Evolutionary conservation across 2,888 invertebrate species (phyloP).

Genomic region (Apamea sordens): DNA sequence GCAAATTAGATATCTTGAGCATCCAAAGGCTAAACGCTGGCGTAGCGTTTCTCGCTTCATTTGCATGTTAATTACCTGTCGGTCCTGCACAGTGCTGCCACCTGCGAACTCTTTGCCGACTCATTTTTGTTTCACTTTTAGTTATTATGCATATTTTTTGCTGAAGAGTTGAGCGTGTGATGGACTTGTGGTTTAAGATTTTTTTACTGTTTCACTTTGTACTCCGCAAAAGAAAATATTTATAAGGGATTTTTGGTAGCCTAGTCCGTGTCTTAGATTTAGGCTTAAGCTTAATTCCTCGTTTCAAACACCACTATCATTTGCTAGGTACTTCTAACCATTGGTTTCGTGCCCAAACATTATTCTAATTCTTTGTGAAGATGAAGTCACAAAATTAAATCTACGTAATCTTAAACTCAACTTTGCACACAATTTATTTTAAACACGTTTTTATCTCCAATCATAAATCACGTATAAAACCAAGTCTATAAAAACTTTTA

Average conservation of each 20-base stretch:
- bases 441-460: conserved; percentile 3
- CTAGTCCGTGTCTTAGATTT: not conserved
- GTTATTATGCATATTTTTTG: conserved; percentile 75
- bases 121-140: conserved; percentile 72
- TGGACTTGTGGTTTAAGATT: not conserved
- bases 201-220: not conserved
- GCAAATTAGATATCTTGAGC: conserved; percentile 63
- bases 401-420: not conserved
- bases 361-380: not conserved
- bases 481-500: conserved; percentile 30
- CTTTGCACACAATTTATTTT: conserved; percentile 1
- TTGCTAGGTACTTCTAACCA: too few relatives aligned
- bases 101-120: conserved; percentile 73
- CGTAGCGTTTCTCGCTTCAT: conserved; percentile 77
- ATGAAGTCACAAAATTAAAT: not conserved
- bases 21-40: conserved; percentile 64
- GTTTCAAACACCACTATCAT: not conserved
- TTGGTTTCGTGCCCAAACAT: not conserved
- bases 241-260: not conserved
- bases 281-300: not conserved
- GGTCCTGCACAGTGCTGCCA: conserved; percentile 70
- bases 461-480: conserved; percentile 23
- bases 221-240: not conserved
- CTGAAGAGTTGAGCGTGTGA: conserved; percentile 24
- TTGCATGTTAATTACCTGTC: conserved; percentile 89